These are phyloP conservation scores for Plutella xylostella DNA, from an alignment of 2,888 invertebrate species.

Conservation along the genomic window DNA sequence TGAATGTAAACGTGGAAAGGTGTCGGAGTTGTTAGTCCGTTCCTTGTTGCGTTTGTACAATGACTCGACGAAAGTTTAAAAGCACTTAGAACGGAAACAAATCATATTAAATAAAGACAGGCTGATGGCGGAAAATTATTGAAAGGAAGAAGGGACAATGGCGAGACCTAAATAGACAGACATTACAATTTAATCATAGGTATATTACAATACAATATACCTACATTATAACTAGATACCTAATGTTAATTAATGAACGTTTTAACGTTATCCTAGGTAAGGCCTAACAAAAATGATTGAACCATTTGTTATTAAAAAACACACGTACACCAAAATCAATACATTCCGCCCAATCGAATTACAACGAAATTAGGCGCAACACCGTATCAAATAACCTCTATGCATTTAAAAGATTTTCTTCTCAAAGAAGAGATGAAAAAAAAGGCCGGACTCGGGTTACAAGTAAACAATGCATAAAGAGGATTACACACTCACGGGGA, in stretches of 20 bases:
- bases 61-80: neutral
- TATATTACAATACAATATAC: no score
- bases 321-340: neutral
- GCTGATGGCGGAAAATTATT: no score
- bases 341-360: constrained; percentile 7
- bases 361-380: constrained; percentile 3
- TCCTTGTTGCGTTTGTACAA: neutral
- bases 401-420: neutral
- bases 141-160: no score
- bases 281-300: no score
- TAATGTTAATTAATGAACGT: no score
- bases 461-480: constrained; percentile 8
- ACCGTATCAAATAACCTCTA: constrained; percentile 4
- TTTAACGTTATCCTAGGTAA: no score
- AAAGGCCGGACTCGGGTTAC: constrained; percentile 4
- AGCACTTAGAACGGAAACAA: no score
- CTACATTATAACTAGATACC: no score
- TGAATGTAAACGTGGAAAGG: constrained; percentile 3
- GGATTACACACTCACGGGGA: constrained; percentile 6
- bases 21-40: neutral
- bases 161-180: no score
- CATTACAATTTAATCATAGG: no score
- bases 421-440: neutral
- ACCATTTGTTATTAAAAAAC: no score
- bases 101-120: no score